Base-by-base conservation (phyloP, 2,888 invertebrate species). In the Taenaris catops region DNA sequence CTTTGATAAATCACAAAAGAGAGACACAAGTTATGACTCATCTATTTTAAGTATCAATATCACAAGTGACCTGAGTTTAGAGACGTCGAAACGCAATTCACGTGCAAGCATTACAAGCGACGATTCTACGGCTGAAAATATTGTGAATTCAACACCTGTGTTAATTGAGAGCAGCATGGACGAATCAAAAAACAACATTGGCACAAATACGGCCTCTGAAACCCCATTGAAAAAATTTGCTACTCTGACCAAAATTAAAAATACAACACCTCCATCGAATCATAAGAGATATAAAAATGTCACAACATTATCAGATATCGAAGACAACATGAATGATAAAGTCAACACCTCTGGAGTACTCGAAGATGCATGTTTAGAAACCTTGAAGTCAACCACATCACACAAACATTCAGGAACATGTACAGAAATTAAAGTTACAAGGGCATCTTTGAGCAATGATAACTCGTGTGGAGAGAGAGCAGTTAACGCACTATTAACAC, bases 121-220 rank as follows among this genome's bases (percentile, higher is more conserved):
- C 39, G 74, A 84, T 6, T 75, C 75, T 0, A 58, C 48, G 18
- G 38, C 53, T 3, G 73, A 72, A 31, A 69, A 74, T 31, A 72
- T 79, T 14, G 44, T 72, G 0, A 78, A 80, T 33, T 61, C 58
- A 0, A 75, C 76, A 14, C 75, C 79, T 1, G 35, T 81, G 2
- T 51, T 81, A 0, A 64, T 84, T 34, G 81, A 83, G 19, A 84
- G 80, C 37, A 81, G 79, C 41, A 48, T 78, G 12, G 78, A 81
- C 19, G 72, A 70, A 12, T 63, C 74, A 2, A 28, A 25, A 11
- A 25, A 29, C 1, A 32, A 29, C 6, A 8, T n/a, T 9, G 19
- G 24, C 2, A 25, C 18, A 9, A 23, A 27, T 8, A 16, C 5
- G 4, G 3, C 4, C 4, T 6, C 16, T 17, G 5, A 6, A 19